phyloP scores from a whole-genome alignment of 2,113 vertebrate species.

The Hyla sarda region DNA sequence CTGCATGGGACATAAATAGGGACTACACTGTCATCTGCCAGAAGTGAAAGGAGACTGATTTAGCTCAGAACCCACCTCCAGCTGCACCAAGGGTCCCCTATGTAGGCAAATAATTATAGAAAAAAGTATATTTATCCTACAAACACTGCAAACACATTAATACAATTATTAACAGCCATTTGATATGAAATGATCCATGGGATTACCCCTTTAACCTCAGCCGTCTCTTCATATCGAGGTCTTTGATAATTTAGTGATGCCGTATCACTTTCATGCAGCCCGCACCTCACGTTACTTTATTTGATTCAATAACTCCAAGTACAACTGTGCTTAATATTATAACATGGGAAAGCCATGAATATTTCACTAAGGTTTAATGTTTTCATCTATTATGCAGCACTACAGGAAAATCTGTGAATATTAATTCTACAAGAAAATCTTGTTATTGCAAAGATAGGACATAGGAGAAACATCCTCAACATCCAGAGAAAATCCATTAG shows the following conservation, averaged over 20 bases:
- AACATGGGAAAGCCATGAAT: not conserved
- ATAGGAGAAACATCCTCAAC: not conserved
- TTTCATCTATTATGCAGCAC: slow-evolving; percentile 6
- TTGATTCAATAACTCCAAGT: not conserved
- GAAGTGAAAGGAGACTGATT: too few species aligned
- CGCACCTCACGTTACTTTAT: not conserved
- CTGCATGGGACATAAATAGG: too few species aligned
- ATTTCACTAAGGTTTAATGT: slow-evolving; percentile 15
- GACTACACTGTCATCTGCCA: too few species aligned
- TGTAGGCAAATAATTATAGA: too few species aligned
- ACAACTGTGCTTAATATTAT: not conserved
- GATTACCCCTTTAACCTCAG: not conserved
- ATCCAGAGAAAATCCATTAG: slow-evolving; percentile 21
- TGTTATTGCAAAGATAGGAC: not conserved
- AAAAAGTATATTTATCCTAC: too few species aligned
- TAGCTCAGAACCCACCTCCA: too few species aligned
- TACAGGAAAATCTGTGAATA: slow-evolving; percentile 14
- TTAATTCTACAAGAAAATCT: slow-evolving; percentile 21
- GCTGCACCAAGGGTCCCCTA: too few species aligned
- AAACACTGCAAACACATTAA: too few species aligned
- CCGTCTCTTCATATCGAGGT: too few species aligned
- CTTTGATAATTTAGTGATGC: not conserved
- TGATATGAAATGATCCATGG: too few species aligned
- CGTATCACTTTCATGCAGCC: not conserved
- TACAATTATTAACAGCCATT: too few species aligned